Evolutionary conservation across 2,888 invertebrate species (phyloP), one percentile per base, ranked within the genome.

Genomic region (Epistrophe eligans): DNA sequence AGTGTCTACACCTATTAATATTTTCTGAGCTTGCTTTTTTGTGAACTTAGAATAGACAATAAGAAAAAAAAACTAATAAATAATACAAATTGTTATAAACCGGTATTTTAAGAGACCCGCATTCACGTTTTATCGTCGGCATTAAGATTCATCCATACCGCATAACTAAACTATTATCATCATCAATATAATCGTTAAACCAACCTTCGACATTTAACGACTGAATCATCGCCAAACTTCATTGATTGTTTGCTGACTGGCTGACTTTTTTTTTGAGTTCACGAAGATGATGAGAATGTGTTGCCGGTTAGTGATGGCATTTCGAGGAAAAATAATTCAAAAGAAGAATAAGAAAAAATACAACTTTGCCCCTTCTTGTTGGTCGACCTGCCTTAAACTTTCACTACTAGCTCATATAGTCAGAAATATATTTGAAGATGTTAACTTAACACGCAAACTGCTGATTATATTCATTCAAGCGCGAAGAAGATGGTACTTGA

Each of bases 161-260:
- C 35, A 35, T 55, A 55, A 28, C 19, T 55, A 50, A 32, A 40
- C n/a, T 40, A 28, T 43, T 45, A 64, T 17, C 28, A 72, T 13
- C 9, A 17, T 4, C 40, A 24, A 64, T 38, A 50, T 55, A 40
- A 71, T 32, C 32, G 32, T 57, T 45, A 32, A 58, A 67, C 50
- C 50, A 62, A 62, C 58, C 74, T 87, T 82, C 70, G 87, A 83
- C 83, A 87, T 87, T 87, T 87, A 87, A 79, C 79, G 76, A 83
- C 83, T 87, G 52, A 83, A 87, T 87, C 87, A 87, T 87, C 70
- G 28, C 32, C 35, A 50, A 43, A 28, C 82, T 79, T 74, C 82
- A 79, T 66, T 74, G 81, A 85, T 60, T 77, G 72, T 50, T 58
- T 66, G 66, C 11, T 32, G 10, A 45, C 10, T 19, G 73, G 50